Evolutionary conservation across 2,888 invertebrate genomes (phyloP).

Genomic region (Leptinotarsa tumamoca): DNA sequence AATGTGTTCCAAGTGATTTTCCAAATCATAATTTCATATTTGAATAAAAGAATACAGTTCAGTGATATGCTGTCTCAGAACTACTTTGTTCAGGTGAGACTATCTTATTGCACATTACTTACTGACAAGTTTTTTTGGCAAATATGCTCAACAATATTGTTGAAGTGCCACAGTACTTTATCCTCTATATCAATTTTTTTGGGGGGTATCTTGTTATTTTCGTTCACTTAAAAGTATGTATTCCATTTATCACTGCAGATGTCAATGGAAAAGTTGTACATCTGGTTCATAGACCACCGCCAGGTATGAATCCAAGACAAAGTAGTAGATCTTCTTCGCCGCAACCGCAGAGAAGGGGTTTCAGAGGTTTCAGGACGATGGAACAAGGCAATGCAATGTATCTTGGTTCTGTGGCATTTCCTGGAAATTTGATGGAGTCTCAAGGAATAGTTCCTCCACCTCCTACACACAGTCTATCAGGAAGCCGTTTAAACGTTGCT

Average conservation of each 20-base stretch:
- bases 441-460: slow-evolving; percentile 67
- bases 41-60: too few relatives aligned
- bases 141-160: too few relatives aligned
- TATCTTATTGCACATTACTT: too few relatives aligned
- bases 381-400: slow-evolving; percentile 69
- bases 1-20: too few relatives aligned
- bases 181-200: too few relatives aligned
- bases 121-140: too few relatives aligned
- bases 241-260: slow-evolving; percentile 69
- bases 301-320: slow-evolving; percentile 62
- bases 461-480: slow-evolving; percentile 68
- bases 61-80: too few relatives aligned
- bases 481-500: slow-evolving; percentile 69
- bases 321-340: slow-evolving; percentile 54
- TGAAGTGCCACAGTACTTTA: too few relatives aligned
- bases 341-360: slow-evolving; percentile 53
- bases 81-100: too few relatives aligned
- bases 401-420: slow-evolving; percentile 72
- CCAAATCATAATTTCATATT: too few relatives aligned
- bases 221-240: background rate
- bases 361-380: slow-evolving; percentile 51
- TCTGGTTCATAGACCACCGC: slow-evolving; percentile 89
- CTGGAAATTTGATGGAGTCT: slow-evolving; percentile 66
- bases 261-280: slow-evolving; percentile 93
- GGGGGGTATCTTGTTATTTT: too few relatives aligned